phyloP scores from a whole-genome alignment of 1,140 invertebrate genomes.

The Nasonia vitripennis region DNA sequence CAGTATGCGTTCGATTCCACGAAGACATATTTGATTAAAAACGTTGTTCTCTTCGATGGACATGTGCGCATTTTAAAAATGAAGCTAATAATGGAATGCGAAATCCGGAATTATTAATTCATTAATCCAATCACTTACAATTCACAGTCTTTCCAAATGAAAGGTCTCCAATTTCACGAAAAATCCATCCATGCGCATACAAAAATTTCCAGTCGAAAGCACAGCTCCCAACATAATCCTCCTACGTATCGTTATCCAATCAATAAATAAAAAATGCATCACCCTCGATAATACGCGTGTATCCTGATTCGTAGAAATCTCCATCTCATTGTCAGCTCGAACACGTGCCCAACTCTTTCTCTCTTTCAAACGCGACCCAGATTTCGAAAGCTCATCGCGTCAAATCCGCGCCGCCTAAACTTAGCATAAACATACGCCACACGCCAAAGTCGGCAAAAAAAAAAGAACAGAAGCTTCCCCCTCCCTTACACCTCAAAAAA shows the following conservation, averaged over 20 bases:
- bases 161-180: too few relatives aligned
- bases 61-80: too few relatives aligned
- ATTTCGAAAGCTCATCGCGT: background rate
- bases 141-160: too few relatives aligned
- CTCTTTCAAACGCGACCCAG: background rate
- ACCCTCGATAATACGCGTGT: background rate
- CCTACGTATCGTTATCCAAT: background rate
- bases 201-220: too few relatives aligned
- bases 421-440: slow-evolving; percentile 20
- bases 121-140: too few relatives aligned
- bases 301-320: background rate
- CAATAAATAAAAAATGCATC: background rate
- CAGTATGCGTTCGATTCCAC: too few relatives aligned
- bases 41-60: too few relatives aligned
- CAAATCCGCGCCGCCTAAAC: background rate
- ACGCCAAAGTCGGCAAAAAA: background rate
- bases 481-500: background rate
- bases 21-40: too few relatives aligned
- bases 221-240: too few relatives aligned
- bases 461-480: background rate
- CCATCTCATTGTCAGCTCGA: background rate
- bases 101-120: too few relatives aligned
- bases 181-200: too few relatives aligned
- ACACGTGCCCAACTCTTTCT: background rate
- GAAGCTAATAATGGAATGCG: too few relatives aligned